Evolutionary conservation across 2,797 vertebrate species (phyloP), one percentile per base, ranked within the genome.

Genomic region (Iguana delicatissima): DNA sequence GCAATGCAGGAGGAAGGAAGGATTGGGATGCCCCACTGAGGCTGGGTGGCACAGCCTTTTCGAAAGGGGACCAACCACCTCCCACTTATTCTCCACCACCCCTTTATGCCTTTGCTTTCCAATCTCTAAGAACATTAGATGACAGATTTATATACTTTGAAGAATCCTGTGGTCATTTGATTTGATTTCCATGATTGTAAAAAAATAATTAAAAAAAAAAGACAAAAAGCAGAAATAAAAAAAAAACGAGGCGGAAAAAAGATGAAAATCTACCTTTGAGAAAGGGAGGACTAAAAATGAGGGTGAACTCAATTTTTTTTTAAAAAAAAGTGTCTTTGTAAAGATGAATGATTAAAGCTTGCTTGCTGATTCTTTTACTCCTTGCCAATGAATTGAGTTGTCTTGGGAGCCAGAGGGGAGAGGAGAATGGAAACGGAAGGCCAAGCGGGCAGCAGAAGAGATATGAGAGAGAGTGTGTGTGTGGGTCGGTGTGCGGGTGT

Each of bases 251-350:
- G 89, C 3, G 76, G 69, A 92, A 91, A 69, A 69, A 10, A 69
- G 67, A 90, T 92, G 95, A 94, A 32, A 91, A 74, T 95, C 91
- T 96, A 91, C 96, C 88, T 96, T 92, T 84, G 85, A 93, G 94
- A 95, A 95, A 92, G 92, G 77, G 57, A 95, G 91, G 95, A 97
- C 96, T 96, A 29, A 97, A 95, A 97, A 97, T 97, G 97, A 97
- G 98, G 72, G 57, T 79, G 73, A 91, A 84, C 74, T 77, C 24
- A 18, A 5, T 62, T 62, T 35, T 50, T 46, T 88, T 91, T 84
- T 64, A 64, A 59, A 83, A 62, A 84, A 85, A 76, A 97, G 95
- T 96, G 97, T 97, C 97, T 98, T 97, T 97, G 97, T 96, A 95
- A 97, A 98, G 93, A 95, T 89, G 95, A 89, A 96, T 95, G 95